phyloP scores from a whole-genome alignment of 2,888 invertebrate species.

The Microplitis manilae region DNA sequence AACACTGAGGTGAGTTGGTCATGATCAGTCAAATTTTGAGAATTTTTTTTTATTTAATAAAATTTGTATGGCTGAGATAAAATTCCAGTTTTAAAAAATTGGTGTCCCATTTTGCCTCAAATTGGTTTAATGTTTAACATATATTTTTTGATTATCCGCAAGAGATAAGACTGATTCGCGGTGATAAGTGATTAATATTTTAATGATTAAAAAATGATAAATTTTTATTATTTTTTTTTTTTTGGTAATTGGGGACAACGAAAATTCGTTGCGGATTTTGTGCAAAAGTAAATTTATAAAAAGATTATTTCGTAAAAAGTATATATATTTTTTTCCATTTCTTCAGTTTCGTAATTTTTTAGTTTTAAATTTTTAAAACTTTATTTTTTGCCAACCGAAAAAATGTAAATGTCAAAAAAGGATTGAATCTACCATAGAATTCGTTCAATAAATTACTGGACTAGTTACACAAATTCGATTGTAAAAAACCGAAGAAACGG shows the following conservation, averaged over 20 bases:
- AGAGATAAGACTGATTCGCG: slow-evolving; percentile 46
- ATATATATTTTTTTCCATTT: too few relatives aligned
- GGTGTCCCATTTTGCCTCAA: not conserved
- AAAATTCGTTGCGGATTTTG: slow-evolving; percentile 20
- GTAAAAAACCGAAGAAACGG: slow-evolving; percentile 22
- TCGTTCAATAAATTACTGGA: slow-evolving; percentile 29
- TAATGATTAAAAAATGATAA: too few relatives aligned
- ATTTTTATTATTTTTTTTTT: not conserved
- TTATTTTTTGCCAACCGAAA: not conserved
- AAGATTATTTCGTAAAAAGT: too few relatives aligned
- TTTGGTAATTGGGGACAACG: slow-evolving; percentile 23
- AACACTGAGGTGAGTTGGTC: too few relatives aligned
- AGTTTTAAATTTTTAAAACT: too few relatives aligned
- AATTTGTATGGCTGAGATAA: too few relatives aligned
- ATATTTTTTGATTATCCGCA: slow-evolving; percentile 35
- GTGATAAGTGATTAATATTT: slow-evolving; percentile 21
- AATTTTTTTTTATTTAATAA: too few relatives aligned
- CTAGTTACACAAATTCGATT: not conserved
- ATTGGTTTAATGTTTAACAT: not conserved
- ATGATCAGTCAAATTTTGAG: too few relatives aligned
- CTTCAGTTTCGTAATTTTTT: too few relatives aligned
- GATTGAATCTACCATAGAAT: too few relatives aligned
- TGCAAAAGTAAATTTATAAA: not conserved
- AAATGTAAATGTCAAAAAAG: not conserved
- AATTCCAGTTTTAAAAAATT: not conserved